Evolutionary conservation across 2,113 vertebrate genomes (phyloP), one percentile per base, ranked within the genome.

Genomic region (Charadrius vociferus): DNA sequence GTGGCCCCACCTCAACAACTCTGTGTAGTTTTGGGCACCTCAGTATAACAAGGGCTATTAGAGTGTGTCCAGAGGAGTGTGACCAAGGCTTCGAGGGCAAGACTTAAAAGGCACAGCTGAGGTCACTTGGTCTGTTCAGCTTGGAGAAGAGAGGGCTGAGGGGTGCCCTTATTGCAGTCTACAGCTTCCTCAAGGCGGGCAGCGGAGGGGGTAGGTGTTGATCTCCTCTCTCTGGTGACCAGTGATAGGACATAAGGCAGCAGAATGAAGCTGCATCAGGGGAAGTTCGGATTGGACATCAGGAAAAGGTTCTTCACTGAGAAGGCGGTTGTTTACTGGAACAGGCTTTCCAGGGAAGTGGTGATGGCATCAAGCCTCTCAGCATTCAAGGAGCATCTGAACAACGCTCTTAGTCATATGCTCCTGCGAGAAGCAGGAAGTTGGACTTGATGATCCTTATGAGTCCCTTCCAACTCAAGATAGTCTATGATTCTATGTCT

Each of bases 321-420:
- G 21, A 55, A 20, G 3, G 17, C 45, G 13, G 7, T 43, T 0
- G 2, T 13, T 52, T 21, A 36, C 37, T 68, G 45, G 53, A 37
- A 22, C 22, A 36, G 47, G 55, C 14, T 87, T 6, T 12, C 19
- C 22, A 27, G 65, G 74, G 34, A 45, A 53, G 32, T 61, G 21
- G 10, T 79, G 7, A 12, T 1, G 1, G 17, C 13, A 24, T 13
- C 21, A 70, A 26, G 26, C 10, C 45, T 62, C 14, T 53, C 14
- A 71, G 26, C 68, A 36, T 43, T 65, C 49, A 65, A 34, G 58
- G 22, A 36, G 24, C 0, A 1, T 15, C 26, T 84, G 58, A 7
- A 15, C 0, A 1, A 63, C 0, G 7, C 16, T 50, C 10, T 50
- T 70, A 39, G 66, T 61, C 8, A 29, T 29, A 34, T n/a, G 14